Base-by-base conservation (phyloP, 2,113 vertebrate genomes). In the Gymnorhina tibicen region DNA sequence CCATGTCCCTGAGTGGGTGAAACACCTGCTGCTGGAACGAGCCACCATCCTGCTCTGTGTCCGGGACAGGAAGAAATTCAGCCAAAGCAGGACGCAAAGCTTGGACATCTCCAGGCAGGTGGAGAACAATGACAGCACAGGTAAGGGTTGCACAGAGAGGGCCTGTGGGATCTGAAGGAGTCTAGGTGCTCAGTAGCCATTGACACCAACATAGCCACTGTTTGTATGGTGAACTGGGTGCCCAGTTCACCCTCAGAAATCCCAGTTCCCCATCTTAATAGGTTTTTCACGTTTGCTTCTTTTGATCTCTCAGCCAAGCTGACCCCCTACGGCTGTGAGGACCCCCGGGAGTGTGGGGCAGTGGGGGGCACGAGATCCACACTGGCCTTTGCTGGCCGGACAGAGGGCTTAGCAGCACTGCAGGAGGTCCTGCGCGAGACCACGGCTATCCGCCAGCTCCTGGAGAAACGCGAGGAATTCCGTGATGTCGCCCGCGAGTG, bases 401-500 rank as follows among this genome's bases (percentile, higher is more conserved):
- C 62, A 3, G 98, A 99, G 63, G 95, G 95, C 46, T 95, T 97
- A 0, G 92, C 93, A 2, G 97, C 98, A 1, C 96, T 98, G 95
- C 96, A 96, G 1, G 98, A 97, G 49, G 96, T 99, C 89, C 98
- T 99, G 76, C 98, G 98, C 0, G 99, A 99, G 95, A 97, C 99
- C 66, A 95, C 97, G 0, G 97, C 98, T 22, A 99, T 99, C 76
- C 98, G 99, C 13, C 98, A 97, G 95, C 98, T 98, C 97, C 97
- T 99, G 89, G 99, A 99, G 92, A 99, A 98, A 93, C 97, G 98
- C 2, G 99, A 99, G 37, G 97, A 98, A 70, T 98, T 98, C 78
- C 98, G 98, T 0, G 98, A 99, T 5, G 96, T 99, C 0, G 99
- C 99, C 50, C 98, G 97, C 23, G 99, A 99, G 86, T 99, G 99